Evolutionary conservation across 2,797 vertebrate genomes (phyloP).

Genomic region (Setipinna tenuifilis): DNA sequence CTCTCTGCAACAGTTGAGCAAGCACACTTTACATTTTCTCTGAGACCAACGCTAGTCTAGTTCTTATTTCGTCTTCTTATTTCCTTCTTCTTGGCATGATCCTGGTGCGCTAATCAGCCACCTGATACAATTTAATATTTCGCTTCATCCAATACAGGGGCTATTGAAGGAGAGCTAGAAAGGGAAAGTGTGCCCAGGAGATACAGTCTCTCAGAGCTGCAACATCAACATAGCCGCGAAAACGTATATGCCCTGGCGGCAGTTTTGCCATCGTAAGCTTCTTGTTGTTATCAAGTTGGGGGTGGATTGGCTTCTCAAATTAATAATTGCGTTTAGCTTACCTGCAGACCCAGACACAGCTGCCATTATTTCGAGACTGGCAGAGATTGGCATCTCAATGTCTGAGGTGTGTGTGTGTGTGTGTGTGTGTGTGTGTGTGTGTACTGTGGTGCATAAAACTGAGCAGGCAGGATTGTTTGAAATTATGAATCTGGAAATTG

Average conservation of each 20-base stretch:
- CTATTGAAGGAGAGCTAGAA: neutral
- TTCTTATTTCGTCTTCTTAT: neutral
- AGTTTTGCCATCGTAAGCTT: neutral
- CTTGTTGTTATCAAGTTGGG: neutral
- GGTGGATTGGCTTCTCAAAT: neutral
- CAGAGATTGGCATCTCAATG: neutral
- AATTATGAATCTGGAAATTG: neutral
- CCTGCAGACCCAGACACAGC: neutral
- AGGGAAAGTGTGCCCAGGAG: neutral
- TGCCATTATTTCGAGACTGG: neutral
- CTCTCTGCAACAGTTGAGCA: no score
- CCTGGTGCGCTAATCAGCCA: neutral
- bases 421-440: slow-evolving; percentile 6
- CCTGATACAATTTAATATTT: neutral
- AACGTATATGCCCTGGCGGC: neutral
- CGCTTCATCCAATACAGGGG: slow-evolving; percentile 1
- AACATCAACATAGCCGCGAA: neutral
- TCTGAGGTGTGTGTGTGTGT: neutral
- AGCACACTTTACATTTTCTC: neutral
- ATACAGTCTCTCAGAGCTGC: neutral
- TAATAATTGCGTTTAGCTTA: neutral
- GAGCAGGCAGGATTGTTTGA: neutral
- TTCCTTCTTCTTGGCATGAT: neutral
- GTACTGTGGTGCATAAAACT: neutral
- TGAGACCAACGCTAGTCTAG: neutral